Base-by-base conservation (phyloP, 2,888 invertebrate species). In the Autographa pulchrina region DNA sequence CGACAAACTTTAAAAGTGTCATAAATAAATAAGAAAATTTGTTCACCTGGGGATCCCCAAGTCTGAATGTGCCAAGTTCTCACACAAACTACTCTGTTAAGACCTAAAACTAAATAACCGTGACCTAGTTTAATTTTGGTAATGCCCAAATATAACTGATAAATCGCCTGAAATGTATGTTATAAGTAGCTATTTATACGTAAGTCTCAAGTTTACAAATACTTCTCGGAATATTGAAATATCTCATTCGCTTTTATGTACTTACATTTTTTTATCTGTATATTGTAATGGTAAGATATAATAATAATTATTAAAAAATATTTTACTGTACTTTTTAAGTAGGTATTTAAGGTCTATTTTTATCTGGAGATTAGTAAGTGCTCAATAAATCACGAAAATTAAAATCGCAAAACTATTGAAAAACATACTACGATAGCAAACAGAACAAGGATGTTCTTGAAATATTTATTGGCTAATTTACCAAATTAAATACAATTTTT, bases 381-480 rank as follows among this genome's bases (percentile, higher is more conserved):
- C n/a, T n/a, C n/a, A n/a, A n/a, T n/a, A n/a, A n/a, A n/a, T 32
- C 0, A 16, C 43, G 14, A 4, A 43, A 16, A 43, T 14, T 43
- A 43, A 43, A 43, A 43, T 14, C 16, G 14, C 14, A 14, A 14
- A 16, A 16, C 3, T 6, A 43, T 43, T 16, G 2, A 16, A 43
- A 43, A 13, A 14, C 1, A 38, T 13, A 41, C 43, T 5, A 43
- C 2, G 20, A 48, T 32, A 38, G 60, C 52, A 56, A 62, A 64
- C 41, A 75, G 54, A 54, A 48, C 48, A 58, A 52, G 64, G 41
- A 59, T 62, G 4, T n/a, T 13, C 38, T 11, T 25, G 41, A 18
- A n/a, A 56, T 48, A 43, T 59, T 74, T 16, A 54, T 65, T 13
- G 14, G 31, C 62, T 11, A 11, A 16, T 38, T 43, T 60, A 65